Conservation (phyloP, 2,888 invertebrate species). For the Leuctra nigra region DNA sequence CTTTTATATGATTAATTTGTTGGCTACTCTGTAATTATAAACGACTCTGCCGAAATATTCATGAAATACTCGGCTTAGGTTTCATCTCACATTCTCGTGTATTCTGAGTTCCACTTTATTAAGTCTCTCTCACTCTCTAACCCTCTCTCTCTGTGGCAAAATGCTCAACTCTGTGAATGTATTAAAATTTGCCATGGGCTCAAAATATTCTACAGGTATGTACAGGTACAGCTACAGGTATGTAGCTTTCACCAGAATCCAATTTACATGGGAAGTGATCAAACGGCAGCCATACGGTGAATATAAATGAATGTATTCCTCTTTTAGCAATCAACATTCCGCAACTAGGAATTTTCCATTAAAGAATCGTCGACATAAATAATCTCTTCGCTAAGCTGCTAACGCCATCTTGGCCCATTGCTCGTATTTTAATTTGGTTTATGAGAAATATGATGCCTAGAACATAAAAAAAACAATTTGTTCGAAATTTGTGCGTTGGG, state of each 20-base stretch:
- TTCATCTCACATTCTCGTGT: too few species aligned
- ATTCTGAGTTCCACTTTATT: too few species aligned
- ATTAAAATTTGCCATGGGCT: too few species aligned
- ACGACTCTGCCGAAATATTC: neutral
- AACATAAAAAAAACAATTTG: slow-evolving; percentile 16
- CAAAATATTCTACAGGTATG: too few species aligned
- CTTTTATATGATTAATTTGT: neutral
- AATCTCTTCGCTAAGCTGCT: neutral
- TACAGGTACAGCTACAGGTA: too few species aligned
- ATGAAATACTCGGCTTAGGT: too few species aligned
- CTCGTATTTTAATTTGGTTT: slow-evolving; percentile 15
- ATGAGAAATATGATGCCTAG: slow-evolving; percentile 14
- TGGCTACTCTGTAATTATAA: neutral
- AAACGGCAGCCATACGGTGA: slow-evolving; percentile 1
- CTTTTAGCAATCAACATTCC: slow-evolving; percentile 16
- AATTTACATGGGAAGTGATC: slow-evolving; percentile 1
- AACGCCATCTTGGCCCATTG: neutral
- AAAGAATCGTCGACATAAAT: slow-evolving; percentile 12
- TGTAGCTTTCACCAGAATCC: too few species aligned
- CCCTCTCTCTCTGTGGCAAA: too few species aligned
- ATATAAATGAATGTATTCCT: slow-evolving; percentile 14
- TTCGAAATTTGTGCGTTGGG: slow-evolving; percentile 11
- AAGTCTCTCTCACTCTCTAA: too few species aligned
- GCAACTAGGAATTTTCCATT: slow-evolving; percentile 13
- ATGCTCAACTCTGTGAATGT: too few species aligned